Conservation (phyloP, 2,797 vertebrate genomes). For the Dendrocincla tyrannina region DNA sequence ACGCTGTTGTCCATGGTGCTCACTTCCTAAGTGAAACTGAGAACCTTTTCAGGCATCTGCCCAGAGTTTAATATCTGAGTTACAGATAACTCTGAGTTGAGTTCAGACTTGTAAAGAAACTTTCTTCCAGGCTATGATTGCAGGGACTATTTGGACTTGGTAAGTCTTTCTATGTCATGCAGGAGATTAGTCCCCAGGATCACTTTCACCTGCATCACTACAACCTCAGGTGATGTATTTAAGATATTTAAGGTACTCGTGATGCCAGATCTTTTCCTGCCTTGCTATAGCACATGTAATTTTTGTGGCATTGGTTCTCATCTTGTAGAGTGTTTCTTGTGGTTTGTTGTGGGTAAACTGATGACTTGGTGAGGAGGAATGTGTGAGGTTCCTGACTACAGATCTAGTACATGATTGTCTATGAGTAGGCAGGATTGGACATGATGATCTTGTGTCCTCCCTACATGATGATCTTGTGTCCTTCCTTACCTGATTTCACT, state of each 20-base stretch:
- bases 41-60: background rate
- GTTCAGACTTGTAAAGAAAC: background rate
- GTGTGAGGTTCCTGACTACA: background rate
- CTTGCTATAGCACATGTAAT: background rate
- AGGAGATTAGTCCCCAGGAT: background rate
- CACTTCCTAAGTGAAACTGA: background rate
- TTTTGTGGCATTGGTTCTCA: background rate
- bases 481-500: background rate
- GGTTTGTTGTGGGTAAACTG: background rate
- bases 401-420: background rate
- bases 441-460: background rate
- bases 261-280: background rate
- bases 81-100: background rate
- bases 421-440: background rate
- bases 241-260: background rate
- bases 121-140: background rate
- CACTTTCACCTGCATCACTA: background rate
- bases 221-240: background rate
- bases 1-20: background rate
- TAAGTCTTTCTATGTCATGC: background rate
- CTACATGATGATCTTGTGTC: background rate
- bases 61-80: background rate
- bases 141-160: background rate
- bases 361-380: background rate
- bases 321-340: background rate